Conservation (phyloP, 1,140 invertebrate species). For the Drosophila paulistorum region DNA sequence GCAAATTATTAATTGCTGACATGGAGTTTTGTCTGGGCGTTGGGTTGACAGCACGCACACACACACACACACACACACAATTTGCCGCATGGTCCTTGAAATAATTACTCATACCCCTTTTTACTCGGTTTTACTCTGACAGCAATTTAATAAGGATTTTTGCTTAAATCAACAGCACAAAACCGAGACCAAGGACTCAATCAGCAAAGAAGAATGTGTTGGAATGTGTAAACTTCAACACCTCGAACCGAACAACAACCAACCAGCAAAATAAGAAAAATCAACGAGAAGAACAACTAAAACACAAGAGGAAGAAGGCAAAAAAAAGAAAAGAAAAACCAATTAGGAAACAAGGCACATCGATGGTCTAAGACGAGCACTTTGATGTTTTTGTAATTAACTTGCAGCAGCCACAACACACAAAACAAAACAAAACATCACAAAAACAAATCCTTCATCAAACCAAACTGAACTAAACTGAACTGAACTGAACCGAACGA, state of each 20-base stretch:
- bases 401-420: constrained; percentile 31
- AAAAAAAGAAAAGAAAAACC: constrained; percentile 5
- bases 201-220: constrained; percentile 9
- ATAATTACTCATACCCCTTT: constrained; percentile 64
- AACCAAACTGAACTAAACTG: not conserved
- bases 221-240: constrained; percentile 17
- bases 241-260: constrained; percentile 8
- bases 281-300: not conserved
- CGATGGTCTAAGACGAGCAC: constrained; percentile 30
- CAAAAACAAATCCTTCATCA: constrained; percentile 17
- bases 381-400: constrained; percentile 80
- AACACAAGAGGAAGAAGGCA: not conserved
- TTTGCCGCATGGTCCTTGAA: constrained; percentile 34
- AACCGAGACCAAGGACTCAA: constrained; percentile 9
- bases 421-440: constrained; percentile 13
- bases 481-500: not conserved
- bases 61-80: not conserved
- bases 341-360: constrained; percentile 18
- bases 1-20: constrained; percentile 70
- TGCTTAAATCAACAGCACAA: constrained; percentile 23
- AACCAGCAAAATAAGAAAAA: constrained; percentile 17
- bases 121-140: not conserved
- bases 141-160: constrained; percentile 33
- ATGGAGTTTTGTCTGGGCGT: constrained; percentile 27
- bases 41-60: constrained; percentile 25